Conservation (phyloP, 2,888 invertebrate species). For the Axea sp. region DNA sequence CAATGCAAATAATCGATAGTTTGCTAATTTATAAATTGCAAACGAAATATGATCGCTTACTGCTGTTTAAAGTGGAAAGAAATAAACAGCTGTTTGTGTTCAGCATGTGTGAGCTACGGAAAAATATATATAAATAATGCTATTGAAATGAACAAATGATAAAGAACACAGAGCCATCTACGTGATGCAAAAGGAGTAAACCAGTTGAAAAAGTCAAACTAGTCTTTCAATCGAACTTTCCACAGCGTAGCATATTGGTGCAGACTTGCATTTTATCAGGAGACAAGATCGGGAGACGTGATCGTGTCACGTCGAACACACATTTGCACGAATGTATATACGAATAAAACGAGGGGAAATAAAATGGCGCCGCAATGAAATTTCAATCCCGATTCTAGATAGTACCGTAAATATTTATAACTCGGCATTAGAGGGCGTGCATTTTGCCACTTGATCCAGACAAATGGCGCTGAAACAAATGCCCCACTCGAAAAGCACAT, state of each 20-base stretch:
- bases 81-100: no score
- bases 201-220: no score
- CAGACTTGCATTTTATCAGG: conserved; percentile 30
- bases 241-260: conserved; percentile 15
- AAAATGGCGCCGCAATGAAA: conserved; percentile 17
- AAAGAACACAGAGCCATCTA: no score
- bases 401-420: conserved; percentile 29
- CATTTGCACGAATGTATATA: not conserved
- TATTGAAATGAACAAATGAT: no score
- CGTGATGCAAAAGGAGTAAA: no score
- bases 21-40: no score
- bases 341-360: conserved; percentile 3
- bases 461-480: conserved; percentile 24
- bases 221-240: no score
- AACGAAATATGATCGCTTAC: no score
- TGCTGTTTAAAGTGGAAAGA: no score
- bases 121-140: no score
- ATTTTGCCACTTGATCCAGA: conserved; percentile 13
- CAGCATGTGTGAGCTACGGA: no score
- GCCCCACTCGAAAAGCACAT: conserved; percentile 1
- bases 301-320: not conserved
- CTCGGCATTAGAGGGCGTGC: not conserved
- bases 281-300: conserved; percentile 23
- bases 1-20: no score
- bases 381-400: conserved; percentile 11